phyloP scores from a whole-genome alignment of 1,140 invertebrate species.

The Drosophila pectinifera region DNA sequence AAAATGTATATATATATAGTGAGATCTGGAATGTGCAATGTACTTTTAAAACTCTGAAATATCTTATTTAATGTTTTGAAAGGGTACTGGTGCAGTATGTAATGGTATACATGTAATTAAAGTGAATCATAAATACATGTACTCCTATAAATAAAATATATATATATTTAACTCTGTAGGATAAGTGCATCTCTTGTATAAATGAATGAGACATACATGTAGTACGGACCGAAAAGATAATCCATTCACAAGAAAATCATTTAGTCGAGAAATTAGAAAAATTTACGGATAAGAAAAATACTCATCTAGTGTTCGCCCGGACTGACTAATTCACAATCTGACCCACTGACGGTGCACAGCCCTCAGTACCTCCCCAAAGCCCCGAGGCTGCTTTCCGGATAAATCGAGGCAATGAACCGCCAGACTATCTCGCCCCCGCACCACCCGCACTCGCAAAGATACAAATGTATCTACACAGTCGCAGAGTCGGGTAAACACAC shows the following conservation, averaged over 20 bases:
- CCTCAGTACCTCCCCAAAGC: background rate
- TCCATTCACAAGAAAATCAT: conserved; percentile 4
- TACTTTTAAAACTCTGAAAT: too few species aligned
- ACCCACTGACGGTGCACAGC: conserved; percentile 36
- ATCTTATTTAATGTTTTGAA: too few species aligned
- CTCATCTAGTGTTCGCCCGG: conserved; percentile 11
- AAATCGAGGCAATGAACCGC: conserved; percentile 63
- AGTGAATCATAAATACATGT: background rate
- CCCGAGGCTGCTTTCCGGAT: conserved; percentile 28
- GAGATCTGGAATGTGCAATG: too few species aligned
- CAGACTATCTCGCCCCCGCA: conserved; percentile 54
- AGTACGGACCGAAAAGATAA: background rate
- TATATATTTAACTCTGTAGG: background rate
- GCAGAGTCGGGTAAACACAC: conserved; percentile 49
- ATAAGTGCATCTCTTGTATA: background rate
- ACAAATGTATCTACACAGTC: conserved; percentile 30
- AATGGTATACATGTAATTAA: too few species aligned
- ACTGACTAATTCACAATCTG: conserved; percentile 39
- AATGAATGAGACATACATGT: background rate
- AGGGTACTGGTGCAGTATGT: too few species aligned
- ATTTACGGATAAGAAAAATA: background rate
- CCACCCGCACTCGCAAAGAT: conserved; percentile 26
- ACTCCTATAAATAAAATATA: background rate
- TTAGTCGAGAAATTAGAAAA: background rate
- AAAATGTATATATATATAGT: too few species aligned